Percentiles rank a stretch among this genome's conserved stretches.
Evolutionary conservation across 2,888 invertebrate species (phyloP).

Genomic region (Leucophenga maculata): DNA sequence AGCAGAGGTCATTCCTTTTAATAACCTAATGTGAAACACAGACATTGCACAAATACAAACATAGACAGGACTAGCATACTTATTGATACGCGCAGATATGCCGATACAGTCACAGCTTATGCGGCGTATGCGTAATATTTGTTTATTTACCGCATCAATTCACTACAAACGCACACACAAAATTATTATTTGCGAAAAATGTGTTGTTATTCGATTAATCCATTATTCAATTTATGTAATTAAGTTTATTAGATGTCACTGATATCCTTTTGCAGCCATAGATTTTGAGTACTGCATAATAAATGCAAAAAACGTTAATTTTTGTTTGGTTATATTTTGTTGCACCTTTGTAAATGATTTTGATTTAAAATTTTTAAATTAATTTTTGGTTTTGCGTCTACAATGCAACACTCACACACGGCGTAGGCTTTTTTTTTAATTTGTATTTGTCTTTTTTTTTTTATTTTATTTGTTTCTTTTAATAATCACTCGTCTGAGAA

Average conservation of each 20-base stretch:
- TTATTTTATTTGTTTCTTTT: no score
- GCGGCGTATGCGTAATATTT: constrained; percentile 46
- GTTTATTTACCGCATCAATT: constrained; percentile 28
- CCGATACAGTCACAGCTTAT: neutral
- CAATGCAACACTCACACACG: no score
- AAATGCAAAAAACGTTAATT: neutral
- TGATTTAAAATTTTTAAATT: neutral
- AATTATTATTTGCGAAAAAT: neutral
- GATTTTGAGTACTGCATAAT: neutral
- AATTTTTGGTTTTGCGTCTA: no score
- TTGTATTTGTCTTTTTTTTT: no score
- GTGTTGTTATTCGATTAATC: neutral
- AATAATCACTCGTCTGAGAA: no score
- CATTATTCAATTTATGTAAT: neutral
- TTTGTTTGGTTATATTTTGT: neutral
- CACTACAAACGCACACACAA: neutral
- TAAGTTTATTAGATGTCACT: neutral
- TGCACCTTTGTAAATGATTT: neutral
- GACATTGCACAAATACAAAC: neutral
- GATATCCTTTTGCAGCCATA: neutral
- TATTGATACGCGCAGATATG: neutral
- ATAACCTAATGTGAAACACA: constrained; percentile 20
- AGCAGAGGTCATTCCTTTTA: constrained; percentile 36
- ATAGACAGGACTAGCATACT: neutral
- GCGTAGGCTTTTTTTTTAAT: no score